Conservation (phyloP, 1,140 invertebrate genomes). For the Drosophila subobscura region DNA sequence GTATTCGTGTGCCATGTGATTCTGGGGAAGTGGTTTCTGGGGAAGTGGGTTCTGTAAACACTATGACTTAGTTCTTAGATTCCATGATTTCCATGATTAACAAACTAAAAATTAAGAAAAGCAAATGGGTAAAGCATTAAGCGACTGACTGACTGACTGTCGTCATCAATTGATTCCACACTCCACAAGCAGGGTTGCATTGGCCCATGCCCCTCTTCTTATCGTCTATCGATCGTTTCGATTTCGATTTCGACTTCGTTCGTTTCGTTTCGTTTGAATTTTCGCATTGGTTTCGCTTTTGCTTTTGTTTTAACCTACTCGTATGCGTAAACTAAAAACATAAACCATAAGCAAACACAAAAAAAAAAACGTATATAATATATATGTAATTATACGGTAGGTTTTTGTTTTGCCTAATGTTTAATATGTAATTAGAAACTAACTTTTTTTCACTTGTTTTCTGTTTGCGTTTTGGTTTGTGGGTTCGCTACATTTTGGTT, state of each 20-base stretch:
- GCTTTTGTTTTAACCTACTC: conserved; percentile 22
- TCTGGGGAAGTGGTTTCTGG: neutral
- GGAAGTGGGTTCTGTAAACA: conserved; percentile 44
- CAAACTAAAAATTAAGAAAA: conserved; percentile 26
- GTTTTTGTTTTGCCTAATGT: conserved; percentile 37
- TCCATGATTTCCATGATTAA: conserved; percentile 45
- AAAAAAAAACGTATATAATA: conserved; percentile 43
- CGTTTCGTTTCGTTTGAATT: conserved; percentile 32
- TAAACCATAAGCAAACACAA: conserved; percentile 55
- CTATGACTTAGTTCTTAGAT: conserved; percentile 78
- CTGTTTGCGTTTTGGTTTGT: conserved; percentile 51
- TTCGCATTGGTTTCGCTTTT: conserved; percentile 13
- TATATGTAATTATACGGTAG: conserved; percentile 26
- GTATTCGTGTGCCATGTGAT: conserved; percentile 28
- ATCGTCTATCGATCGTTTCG: conserved; percentile 22
- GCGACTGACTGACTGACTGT: no score
- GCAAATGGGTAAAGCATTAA: conserved; percentile 6
- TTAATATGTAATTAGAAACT: conserved; percentile 76
- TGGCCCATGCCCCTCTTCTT: neutral
- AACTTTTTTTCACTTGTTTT: conserved; percentile 63
- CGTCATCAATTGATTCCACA: neutral
- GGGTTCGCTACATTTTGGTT: conserved; percentile 59
- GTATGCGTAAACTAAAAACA: conserved; percentile 65
- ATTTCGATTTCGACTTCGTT: conserved; percentile 14
- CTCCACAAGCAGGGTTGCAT: conserved; percentile 3